A percentile compares a stretch with the other conserved stretches of the same genome.
phyloP scores from a whole-genome alignment of 2,888 invertebrate genomes.

The Diachrysia chrysitis region DNA sequence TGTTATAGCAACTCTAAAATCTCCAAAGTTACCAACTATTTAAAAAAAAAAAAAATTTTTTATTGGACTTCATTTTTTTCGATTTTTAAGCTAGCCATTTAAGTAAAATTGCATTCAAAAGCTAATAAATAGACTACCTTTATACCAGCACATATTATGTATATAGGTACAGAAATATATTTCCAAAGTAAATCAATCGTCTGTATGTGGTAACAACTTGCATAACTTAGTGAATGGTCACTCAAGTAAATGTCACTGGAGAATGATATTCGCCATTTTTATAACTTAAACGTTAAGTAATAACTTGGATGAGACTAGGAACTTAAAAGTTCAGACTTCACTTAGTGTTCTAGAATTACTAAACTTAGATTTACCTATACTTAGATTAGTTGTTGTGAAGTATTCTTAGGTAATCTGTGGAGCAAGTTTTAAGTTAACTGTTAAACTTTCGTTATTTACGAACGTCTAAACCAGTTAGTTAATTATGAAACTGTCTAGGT shows the following conservation, averaged over 20 bases:
- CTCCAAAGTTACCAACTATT: background rate
- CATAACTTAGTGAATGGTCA: conserved; percentile 56
- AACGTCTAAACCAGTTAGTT: background rate
- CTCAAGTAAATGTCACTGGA: conserved; percentile 46
- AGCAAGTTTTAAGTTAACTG: background rate
- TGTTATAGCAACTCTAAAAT: too few relatives aligned
- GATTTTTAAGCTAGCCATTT: background rate
- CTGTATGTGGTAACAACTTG: conserved; percentile 47
- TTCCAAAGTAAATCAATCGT: conserved; percentile 32
- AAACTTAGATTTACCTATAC: too few relatives aligned
- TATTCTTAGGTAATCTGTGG: background rate
- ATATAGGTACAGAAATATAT: background rate
- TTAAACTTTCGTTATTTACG: background rate
- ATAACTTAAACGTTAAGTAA: conserved; percentile 22
- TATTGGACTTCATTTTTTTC: background rate
- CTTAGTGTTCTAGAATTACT: too few relatives aligned
- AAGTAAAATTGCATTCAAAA: background rate
- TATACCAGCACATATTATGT: conserved; percentile 8
- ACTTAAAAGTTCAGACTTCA: background rate
- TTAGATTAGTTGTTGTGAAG: background rate
- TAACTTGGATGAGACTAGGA: background rate
- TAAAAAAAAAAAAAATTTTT: background rate
- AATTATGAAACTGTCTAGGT: background rate
- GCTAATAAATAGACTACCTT: background rate
- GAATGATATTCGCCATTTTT: conserved; percentile 39